Conservation (phyloP, 2,797 vertebrate species). For the Anisognathus igniventris region DNA sequence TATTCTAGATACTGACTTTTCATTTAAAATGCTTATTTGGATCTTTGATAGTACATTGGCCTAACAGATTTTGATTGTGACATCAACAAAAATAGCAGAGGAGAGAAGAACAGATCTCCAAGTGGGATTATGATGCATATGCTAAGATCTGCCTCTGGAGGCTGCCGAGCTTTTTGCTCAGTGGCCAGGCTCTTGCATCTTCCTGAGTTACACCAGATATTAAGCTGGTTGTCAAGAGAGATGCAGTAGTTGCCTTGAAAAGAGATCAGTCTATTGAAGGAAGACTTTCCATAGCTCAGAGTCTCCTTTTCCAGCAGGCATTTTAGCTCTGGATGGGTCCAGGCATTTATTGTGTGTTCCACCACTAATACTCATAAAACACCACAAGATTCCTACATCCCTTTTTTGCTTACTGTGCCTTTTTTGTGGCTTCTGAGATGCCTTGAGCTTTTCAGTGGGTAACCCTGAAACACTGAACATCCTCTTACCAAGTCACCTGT, state of each 20-base stretch:
- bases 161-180: background rate
- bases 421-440: conserved; percentile 10
- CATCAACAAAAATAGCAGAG: background rate
- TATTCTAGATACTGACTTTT: background rate
- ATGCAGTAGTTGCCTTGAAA: conserved; percentile 58
- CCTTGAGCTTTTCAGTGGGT: background rate
- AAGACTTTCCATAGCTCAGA: conserved; percentile 36
- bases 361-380: conserved; percentile 12
- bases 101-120: background rate
- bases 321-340: conserved; percentile 43
- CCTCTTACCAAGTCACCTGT: background rate
- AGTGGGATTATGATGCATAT: background rate
- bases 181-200: background rate
- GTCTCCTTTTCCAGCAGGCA: conserved; percentile 24
- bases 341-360: conserved; percentile 20
- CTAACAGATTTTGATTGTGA: background rate
- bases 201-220: conserved; percentile 60
- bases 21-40: background rate
- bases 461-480: background rate
- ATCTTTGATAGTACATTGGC: background rate
- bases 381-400: background rate
- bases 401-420: conserved; percentile 11
- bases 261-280: conserved; percentile 55
- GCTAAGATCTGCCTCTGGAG: background rate
- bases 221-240: conserved; percentile 57